Base-by-base conservation (phyloP, 2,113 vertebrate genomes). In the Apistogramma diplotaenia region DNA sequence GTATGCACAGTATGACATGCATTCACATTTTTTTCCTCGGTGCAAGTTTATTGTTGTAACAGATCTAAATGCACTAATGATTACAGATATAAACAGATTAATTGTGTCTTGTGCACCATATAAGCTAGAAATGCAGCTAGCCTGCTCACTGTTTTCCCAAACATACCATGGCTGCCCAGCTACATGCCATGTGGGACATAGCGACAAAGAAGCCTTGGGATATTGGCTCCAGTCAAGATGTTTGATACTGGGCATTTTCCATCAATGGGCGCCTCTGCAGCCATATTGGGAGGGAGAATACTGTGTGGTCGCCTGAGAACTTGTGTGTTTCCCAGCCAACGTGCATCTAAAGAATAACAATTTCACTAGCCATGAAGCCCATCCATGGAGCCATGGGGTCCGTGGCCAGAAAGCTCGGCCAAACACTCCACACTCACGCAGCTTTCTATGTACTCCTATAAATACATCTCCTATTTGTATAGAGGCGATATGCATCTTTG, bases 401-500 rank as follows among this genome's bases (percentile, higher is more conserved):
- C 75, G 27, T 81, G 89, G 90, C 86, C 83, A 90, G 86, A 92
- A 87, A 90, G 78, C 86, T 70, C 46, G 37, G 94, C 92, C 94
- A 94, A 94, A 84, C 87, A 57, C 88, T 92, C 73, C 89, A 81
- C 90, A 89, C 88, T 92, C 93, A 93, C 78, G 92, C 91, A 90
- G 84, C 77, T 86, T 90, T 90, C 92, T 83, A 88, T 91, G 88
- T 89, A 85, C 90, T 92, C 93, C 93, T 95, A 95, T 95, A 95
- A 95, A 96, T 96, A 95, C 92, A 91, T 89, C 88, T 89, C 90
- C 81, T 95, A 91, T 95, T 95, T 95, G 94, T 95, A 94, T 93
- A 94, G 92, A 93, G 93, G 82, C 91, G 94, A 95, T 95, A 95
- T 93, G 92, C 93, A 95, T 95, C 94, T 95, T 95, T 95, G 93